Evolutionary conservation across 2,113 vertebrate genomes (phyloP), one percentile per base, ranked within the genome.

Genomic region (Edolisoma coerulescens): DNA sequence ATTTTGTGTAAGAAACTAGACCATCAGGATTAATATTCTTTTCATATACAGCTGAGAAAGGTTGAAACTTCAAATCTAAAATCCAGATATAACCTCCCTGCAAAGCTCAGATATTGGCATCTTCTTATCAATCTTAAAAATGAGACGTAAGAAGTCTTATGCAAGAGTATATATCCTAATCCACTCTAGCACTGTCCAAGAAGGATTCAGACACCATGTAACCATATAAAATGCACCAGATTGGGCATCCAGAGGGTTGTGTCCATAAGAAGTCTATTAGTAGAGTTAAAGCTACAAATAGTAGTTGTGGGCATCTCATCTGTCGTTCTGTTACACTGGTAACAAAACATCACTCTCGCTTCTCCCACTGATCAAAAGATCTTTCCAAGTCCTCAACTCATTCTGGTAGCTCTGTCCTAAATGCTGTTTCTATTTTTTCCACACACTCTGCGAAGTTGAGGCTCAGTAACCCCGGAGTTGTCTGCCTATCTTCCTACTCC

Each of bases 51-150:
- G 23, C 16, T 81, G 45, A 91, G 60, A 90, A 76, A 71, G 45
- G 19, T 64, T 93, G 79, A 87, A 88, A 67, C 57, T 84, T 91
- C 94, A 94, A 96, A 91, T 82, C n/a, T 82, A 30, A 92, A 95
- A 84, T 78, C 45, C 50, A 74, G 56, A 75, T 81, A 52, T 76
- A 68, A 88, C 44, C 56, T 88, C n/a, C 28, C 7, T 26, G 11
- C 32, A 90, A 90, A 90, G 22, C 79, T 59, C 64, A 60, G 52
- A 14, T 93, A 81, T 64, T 92, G 73, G 28, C 71, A 90, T 71
- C 52, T 85, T 83, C 67, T 81, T 81, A 78, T n/a, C 75, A 78
- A 47, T 41, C 10, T 86, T 64, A 90, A 96, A 93, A 89, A 74
- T 35, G 12, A 93, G 42, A 69, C 41, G 28, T 37, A 77, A 83